phyloP scores from a whole-genome alignment of 2,888 invertebrate genomes.

The Lithophane semibrunnea region DNA sequence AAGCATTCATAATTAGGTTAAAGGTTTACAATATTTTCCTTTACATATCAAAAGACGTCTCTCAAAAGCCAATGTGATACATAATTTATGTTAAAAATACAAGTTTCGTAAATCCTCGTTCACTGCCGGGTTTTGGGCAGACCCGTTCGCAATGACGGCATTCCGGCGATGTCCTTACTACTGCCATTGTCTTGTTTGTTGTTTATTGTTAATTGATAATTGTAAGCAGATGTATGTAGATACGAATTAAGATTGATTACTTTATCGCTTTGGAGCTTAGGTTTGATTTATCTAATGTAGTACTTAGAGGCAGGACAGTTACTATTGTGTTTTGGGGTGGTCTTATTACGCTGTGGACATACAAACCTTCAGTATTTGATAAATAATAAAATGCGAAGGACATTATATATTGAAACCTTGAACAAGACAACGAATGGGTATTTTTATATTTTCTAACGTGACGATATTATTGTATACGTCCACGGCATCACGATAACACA shows the following conservation, averaged over 20 bases:
- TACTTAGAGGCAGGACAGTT: neutral
- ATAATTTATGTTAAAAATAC: constrained; percentile 60
- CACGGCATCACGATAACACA: too few relatives aligned
- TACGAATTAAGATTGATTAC: constrained; percentile 35
- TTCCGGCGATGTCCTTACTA: constrained; percentile 69
- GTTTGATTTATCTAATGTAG: constrained; percentile 14
- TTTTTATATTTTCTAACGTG: too few relatives aligned
- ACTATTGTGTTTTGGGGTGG: neutral
- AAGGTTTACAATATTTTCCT: constrained; percentile 6
- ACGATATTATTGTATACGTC: too few relatives aligned
- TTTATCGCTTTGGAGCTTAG: neutral
- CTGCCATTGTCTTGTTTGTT: constrained; percentile 54
- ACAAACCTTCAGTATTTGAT: neutral
- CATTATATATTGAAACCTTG: neutral
- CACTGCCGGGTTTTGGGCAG: constrained; percentile 64
- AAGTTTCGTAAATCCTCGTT: constrained; percentile 53
- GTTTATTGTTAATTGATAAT: constrained; percentile 51
- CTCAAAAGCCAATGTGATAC: constrained; percentile 11
- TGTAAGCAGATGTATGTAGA: constrained; percentile 34
- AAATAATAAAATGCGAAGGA: too few relatives aligned
- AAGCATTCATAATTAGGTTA: constrained; percentile 31
- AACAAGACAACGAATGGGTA: neutral
- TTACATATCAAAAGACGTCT: neutral
- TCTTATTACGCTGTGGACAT: neutral
- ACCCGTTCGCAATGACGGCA: constrained; percentile 78